These are phyloP conservation scores for Enteromius anoplus DNA, from an alignment of 2,797 vertebrate genomes.

Conservation along the genomic window DNA sequence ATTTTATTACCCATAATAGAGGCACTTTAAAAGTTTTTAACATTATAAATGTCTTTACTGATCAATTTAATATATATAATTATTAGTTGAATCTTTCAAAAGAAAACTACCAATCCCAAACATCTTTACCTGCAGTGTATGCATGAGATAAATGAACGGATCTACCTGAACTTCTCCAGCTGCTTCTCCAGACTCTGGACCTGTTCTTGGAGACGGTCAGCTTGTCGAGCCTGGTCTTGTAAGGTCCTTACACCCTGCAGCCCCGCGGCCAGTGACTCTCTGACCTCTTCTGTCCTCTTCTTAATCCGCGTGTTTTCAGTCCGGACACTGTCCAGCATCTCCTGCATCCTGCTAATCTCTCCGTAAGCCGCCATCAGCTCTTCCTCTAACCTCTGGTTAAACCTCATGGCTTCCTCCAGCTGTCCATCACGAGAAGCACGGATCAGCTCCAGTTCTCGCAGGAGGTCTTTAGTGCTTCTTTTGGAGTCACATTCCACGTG, in stretches of 20 bases:
- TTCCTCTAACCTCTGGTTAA: constrained; percentile 75
- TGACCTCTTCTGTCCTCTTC: constrained; percentile 75
- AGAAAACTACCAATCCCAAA: background rate
- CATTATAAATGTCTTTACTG: background rate
- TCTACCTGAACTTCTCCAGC: constrained; percentile 71
- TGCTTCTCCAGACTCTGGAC: constrained; percentile 72
- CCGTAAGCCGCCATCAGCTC: constrained; percentile 73
- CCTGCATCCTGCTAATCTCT: constrained; percentile 69
- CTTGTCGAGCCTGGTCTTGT: constrained; percentile 73
- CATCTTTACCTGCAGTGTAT: background rate
- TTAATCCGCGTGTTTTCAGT: constrained; percentile 76
- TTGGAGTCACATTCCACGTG: constrained; percentile 41
- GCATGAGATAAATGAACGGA: background rate
- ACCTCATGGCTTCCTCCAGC: constrained; percentile 79
- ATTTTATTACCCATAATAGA: too few species aligned
- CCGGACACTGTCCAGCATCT: constrained; percentile 63
- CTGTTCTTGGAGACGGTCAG: constrained; percentile 69
- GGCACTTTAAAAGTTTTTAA: background rate
- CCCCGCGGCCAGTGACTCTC: constrained; percentile 73
- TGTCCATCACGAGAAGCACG: constrained; percentile 79
- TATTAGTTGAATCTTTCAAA: background rate
- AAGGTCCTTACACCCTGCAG: constrained; percentile 75
- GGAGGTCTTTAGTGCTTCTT: constrained; percentile 68
- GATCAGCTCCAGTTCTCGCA: constrained; percentile 78
- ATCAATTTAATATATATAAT: background rate